Percentiles rank a stretch among this genome's conserved stretches.
These are phyloP conservation scores for Xenopus laevis DNA, from an alignment of 2,113 vertebrate species.

Conservation along the genomic window DNA sequence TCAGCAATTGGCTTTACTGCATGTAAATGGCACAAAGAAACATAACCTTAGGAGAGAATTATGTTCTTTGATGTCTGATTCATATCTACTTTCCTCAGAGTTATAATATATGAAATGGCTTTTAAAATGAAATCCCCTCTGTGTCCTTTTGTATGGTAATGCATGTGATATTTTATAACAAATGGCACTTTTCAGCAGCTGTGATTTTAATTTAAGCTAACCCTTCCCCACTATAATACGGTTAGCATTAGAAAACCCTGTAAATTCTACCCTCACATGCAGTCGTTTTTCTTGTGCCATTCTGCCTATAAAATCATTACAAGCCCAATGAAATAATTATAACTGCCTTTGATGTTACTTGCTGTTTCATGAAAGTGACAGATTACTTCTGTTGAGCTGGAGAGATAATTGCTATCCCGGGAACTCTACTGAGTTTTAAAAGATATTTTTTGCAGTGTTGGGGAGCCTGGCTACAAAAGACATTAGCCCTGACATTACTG, in stretches of 20 bases:
- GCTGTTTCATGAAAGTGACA: neutral
- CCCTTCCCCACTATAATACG: neutral
- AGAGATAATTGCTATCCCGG: slow-evolving; percentile 11
- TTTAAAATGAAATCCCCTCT: slow-evolving; percentile 14
- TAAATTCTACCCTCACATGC: neutral
- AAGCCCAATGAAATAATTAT: neutral
- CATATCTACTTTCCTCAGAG: slow-evolving; percentile 1
- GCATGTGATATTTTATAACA: slow-evolving; percentile 16
- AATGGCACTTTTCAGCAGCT: neutral
- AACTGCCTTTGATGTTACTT: neutral
- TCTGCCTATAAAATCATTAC: slow-evolving; percentile 11
- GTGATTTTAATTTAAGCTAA: slow-evolving; percentile 16
- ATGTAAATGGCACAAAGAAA: slow-evolving; percentile 24
- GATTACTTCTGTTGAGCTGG: neutral
- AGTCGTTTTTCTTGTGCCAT: neutral
- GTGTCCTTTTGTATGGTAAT: slow-evolving; percentile 33
- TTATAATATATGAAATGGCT: slow-evolving; percentile 36
- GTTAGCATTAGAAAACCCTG: too few relatives aligned
- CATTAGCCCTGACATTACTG: neutral
- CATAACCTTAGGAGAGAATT: slow-evolving; percentile 24
- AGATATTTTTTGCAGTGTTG: neutral
- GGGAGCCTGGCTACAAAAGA: slow-evolving; percentile 4
- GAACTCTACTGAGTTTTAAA: neutral
- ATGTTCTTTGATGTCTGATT: slow-evolving; percentile 4
- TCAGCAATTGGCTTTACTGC: slow-evolving; percentile 14